Evolutionary conservation across 2,888 invertebrate genomes (phyloP), one percentile per base, ranked within the genome.

Genomic region (Lycaena phlaeas): DNA sequence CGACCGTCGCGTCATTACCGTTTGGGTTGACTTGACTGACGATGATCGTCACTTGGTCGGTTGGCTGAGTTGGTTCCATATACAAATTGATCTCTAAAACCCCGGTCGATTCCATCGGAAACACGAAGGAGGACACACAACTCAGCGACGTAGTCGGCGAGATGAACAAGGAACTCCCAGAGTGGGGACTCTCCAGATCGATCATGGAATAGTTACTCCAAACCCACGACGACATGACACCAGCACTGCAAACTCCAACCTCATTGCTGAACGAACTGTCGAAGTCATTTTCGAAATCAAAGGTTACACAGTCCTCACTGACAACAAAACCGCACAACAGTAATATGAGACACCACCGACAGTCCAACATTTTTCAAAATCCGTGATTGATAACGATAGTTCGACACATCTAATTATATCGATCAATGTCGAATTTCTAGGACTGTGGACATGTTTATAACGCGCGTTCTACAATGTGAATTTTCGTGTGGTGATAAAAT

Each of bases 21-120:
- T 36, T 45, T 0, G 37, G 39, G 2, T 47, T 43, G 17, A 53
- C 46, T 44, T 65, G 58, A 43, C 57, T 53, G 15, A 61, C 59
- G 5, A 67, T 40, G 4, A 73, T 40, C 3, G 56, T 50, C 3
- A 76, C 39, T 27, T 56, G 54, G 44, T 71, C 66, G 4, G 29
- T 31, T 1, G 1, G 0, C 3, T 40, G 38, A 0, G 14, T 15
- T 3, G 61, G 51, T 7, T 59, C 48, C 56, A 71, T 60, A 38
- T 51, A 69, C 6, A 68, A 39, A 28, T 59, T 57, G 2, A 66
- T 52, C 59, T 75, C 66, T 2, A 76, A 29, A 9, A 38, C 25
- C 10, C 73, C 73, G 4, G 45, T 45, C 5, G 51, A 42, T 2
- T 53, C 31, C 59, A 73, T 59, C 1, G 49, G 17, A 38, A 72